Evolutionary conservation across 2,113 vertebrate species (phyloP).

Genomic region (Corythoichthys haematopterus): DNA sequence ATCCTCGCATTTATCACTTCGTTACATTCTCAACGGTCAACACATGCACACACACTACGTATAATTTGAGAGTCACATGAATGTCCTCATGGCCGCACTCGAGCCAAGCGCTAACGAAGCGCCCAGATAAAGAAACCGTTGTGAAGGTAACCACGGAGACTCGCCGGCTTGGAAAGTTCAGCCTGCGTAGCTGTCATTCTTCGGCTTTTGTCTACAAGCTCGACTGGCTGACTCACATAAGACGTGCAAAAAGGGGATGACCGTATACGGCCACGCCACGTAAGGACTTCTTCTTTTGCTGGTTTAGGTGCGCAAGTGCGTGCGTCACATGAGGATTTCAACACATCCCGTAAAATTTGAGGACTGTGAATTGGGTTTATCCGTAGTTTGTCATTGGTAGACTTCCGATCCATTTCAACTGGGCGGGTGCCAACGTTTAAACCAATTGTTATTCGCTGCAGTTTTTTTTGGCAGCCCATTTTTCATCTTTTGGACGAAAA

Average conservation of each 20-base stretch:
- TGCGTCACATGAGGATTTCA: background rate
- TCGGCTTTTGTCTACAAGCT: background rate
- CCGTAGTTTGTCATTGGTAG: too few species aligned
- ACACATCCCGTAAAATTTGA: background rate
- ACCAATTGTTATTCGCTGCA: too few species aligned
- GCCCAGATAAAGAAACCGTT: conserved; percentile 56
- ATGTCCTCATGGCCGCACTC: conserved; percentile 38
- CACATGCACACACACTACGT: conserved; percentile 1
- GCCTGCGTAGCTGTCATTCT: background rate
- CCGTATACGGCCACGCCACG: background rate
- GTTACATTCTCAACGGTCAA: background rate
- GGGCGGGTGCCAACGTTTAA: too few species aligned
- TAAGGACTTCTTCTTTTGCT: background rate
- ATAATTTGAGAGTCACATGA: conserved; percentile 58
- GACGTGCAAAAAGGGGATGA: background rate
- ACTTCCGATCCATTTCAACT: too few species aligned
- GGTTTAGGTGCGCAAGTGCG: background rate
- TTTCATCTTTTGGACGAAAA: too few species aligned
- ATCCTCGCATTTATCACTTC: background rate
- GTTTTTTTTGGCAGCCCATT: too few species aligned
- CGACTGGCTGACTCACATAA: background rate
- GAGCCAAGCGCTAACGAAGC: conserved; percentile 13
- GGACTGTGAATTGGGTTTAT: too few species aligned
- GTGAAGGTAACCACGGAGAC: conserved; percentile 54
- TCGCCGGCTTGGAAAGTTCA: conserved; percentile 23